These are phyloP conservation scores for Gorsachius goisagi DNA, from an alignment of 2,113 vertebrate genomes.

Conservation along the genomic window DNA sequence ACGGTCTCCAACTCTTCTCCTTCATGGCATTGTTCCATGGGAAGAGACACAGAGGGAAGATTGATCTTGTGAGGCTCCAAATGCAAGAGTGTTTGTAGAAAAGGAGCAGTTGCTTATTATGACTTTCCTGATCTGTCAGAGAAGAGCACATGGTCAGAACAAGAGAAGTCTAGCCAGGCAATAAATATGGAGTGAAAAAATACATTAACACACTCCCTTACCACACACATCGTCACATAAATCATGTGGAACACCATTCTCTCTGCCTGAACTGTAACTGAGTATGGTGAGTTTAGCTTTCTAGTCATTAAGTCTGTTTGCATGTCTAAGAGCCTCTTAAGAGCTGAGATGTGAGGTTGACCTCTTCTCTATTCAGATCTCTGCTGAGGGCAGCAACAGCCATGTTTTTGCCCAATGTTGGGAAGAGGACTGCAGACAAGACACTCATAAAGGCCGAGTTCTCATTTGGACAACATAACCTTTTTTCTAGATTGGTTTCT, in stretches of 20 bases:
- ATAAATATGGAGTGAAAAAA: constrained; percentile 23
- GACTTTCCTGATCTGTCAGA: constrained; percentile 8
- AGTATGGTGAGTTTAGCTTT: neutral
- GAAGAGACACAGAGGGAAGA: constrained; percentile 13
- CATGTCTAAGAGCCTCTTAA: neutral
- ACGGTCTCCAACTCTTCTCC: neutral
- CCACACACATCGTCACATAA: constrained; percentile 48
- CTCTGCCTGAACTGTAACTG: constrained; percentile 3
- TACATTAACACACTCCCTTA: constrained; percentile 3
- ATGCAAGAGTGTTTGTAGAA: constrained; percentile 44
- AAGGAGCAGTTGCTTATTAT: constrained; percentile 50
- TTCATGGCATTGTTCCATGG: neutral
- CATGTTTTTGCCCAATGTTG: neutral
- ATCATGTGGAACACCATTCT: neutral
- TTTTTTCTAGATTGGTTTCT: neutral
- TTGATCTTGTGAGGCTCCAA: neutral
- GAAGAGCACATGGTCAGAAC: constrained; percentile 5
- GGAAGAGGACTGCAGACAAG: neutral
- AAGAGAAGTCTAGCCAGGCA: neutral
- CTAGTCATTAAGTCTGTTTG: neutral
- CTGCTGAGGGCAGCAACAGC: neutral
- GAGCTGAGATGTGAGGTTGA: neutral
- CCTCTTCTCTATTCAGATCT: neutral
- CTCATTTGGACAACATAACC: neutral
- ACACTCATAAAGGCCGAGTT: neutral